Percentiles rank a stretch among this genome's conserved stretches.
phyloP scores from a whole-genome alignment of 2,797 vertebrate genomes.

The Halcyon smyrnensis region DNA sequence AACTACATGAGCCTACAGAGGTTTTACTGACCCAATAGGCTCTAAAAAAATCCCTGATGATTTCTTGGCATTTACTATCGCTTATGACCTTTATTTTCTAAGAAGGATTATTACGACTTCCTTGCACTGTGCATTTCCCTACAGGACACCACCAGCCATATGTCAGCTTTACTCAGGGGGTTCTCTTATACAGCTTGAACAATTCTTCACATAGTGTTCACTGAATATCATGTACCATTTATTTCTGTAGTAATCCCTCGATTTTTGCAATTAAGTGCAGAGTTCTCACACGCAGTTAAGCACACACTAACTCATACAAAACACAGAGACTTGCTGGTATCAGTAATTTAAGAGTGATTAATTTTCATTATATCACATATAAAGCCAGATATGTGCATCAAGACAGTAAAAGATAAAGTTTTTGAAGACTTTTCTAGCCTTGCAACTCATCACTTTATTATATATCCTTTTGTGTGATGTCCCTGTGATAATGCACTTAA shows the following conservation, averaged over 20 bases:
- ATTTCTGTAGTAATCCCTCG: background rate
- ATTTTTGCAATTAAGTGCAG: background rate
- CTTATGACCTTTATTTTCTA: conserved; percentile 61
- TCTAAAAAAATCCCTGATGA: background rate
- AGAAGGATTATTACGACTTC: conserved; percentile 30
- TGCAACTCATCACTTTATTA: background rate
- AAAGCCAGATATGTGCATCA: background rate
- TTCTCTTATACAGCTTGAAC: background rate
- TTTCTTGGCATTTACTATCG: conserved; percentile 49
- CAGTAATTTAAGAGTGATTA: background rate
- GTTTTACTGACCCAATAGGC: conserved; percentile 13
- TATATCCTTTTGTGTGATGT: background rate
- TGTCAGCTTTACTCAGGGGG: conserved; percentile 20
- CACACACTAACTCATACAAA: background rate
- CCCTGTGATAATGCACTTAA: background rate
- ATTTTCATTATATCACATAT: background rate
- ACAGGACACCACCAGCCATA: conserved; percentile 41
- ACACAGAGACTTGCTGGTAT: background rate
- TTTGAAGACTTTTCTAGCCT: background rate
- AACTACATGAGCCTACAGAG: background rate
- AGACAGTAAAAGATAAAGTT: background rate
- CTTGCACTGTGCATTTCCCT: conserved; percentile 1
- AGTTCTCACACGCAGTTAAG: background rate
- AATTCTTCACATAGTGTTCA: background rate
- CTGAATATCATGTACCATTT: background rate